Percentiles rank a stretch among this genome's conserved stretches.
phyloP scores from a whole-genome alignment of 2,888 invertebrate genomes.

The Odontomyia ornata region DNA sequence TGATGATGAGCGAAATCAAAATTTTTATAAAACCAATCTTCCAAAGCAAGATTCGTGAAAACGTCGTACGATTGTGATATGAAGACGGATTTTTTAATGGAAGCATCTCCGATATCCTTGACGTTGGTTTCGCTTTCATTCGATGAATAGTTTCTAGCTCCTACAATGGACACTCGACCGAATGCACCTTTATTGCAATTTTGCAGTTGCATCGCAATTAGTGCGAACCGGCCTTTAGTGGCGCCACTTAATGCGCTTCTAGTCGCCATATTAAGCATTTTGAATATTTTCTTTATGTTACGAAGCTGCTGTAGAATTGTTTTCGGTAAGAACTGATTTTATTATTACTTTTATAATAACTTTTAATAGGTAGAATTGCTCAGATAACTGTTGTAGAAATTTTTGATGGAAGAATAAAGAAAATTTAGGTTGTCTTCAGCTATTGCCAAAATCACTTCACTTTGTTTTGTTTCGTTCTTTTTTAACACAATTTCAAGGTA shows the following conservation, averaged over 20 bases:
- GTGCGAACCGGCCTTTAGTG: slow-evolving; percentile 29
- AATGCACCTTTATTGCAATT: slow-evolving; percentile 6
- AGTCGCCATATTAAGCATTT: slow-evolving; percentile 46
- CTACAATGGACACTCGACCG: background rate
- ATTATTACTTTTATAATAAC: too few relatives aligned
- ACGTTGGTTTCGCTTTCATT: slow-evolving; percentile 54
- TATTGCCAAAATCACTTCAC: slow-evolving; percentile 18
- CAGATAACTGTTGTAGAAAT: too few relatives aligned
- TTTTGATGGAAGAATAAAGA: background rate
- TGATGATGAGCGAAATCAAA: slow-evolving; percentile 84
- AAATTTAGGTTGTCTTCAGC: background rate
- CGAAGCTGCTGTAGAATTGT: too few relatives aligned
- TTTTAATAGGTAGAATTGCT: too few relatives aligned
- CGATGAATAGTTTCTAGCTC: slow-evolving; percentile 54
- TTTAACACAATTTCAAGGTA: slow-evolving; percentile 18
- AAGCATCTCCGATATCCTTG: slow-evolving; percentile 59
- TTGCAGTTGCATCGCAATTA: slow-evolving; percentile 29
- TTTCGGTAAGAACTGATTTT: too few relatives aligned
- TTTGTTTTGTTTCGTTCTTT: slow-evolving; percentile 43
- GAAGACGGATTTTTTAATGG: slow-evolving; percentile 85
- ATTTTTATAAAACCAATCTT: slow-evolving; percentile 94
- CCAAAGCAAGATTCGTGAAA: slow-evolving; percentile 91
- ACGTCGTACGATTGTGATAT: slow-evolving; percentile 92
- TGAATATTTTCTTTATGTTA: slow-evolving; percentile 16
- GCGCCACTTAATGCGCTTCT: slow-evolving; percentile 44